Conservation (phyloP, 2,888 invertebrate species). For the Tetragnatha montana region DNA sequence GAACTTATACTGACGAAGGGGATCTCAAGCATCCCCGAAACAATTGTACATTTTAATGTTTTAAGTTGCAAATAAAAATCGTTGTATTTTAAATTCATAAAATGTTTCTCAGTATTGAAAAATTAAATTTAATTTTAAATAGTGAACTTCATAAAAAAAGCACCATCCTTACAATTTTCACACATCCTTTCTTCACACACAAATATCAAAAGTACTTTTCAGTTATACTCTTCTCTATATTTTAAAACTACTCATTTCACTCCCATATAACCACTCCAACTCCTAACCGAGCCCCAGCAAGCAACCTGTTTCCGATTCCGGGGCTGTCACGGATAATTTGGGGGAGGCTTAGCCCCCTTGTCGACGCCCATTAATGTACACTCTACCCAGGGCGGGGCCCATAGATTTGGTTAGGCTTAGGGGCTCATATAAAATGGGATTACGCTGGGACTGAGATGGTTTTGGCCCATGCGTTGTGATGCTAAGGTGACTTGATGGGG, state of each 20-base stretch:
- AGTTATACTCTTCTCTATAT: no score
- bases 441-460: conserved; percentile 44
- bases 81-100: no score
- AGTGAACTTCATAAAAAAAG: no score
- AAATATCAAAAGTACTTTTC: no score
- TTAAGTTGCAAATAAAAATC: no score
- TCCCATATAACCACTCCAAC: background rate
- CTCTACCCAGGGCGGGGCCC: conserved; percentile 20
- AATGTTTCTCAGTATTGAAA: no score
- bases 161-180: no score
- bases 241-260: background rate
- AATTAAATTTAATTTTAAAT: no score
- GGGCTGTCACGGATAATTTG: conserved; percentile 59
- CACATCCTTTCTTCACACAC: no score
- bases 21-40: no score
- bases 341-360: conserved; percentile 19
- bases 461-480: conserved; percentile 3
- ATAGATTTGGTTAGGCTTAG: conserved; percentile 65
- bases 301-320: conserved; percentile 54
- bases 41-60: no score
- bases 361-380: conserved; percentile 57
- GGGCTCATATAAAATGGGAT: conserved; percentile 47
- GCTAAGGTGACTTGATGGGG: conserved; percentile 44
- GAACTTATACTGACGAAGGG: no score
- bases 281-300: conserved; percentile 8